Evolutionary conservation across 2,113 vertebrate genomes (phyloP), one percentile per base, ranked within the genome.

Genomic region (Glaucidium brasilianum): DNA sequence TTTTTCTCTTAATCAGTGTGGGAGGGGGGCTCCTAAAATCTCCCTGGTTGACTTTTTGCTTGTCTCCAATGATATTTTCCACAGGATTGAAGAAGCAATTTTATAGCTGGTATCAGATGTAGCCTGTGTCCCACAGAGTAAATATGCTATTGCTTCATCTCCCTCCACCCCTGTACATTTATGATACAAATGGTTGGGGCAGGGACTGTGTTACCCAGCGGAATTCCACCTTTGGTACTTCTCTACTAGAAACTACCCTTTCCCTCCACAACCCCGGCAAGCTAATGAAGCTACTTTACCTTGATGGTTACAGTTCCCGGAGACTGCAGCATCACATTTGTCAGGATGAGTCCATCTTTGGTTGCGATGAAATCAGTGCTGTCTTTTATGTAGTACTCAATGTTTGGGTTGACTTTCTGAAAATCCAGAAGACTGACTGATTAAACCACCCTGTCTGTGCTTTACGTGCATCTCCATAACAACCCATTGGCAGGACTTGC

Each of bases 351-450:
- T 18, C 99, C 99, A 2, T 99, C 99, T 12, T 63, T 95, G 50
- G 98, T 99, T 67, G 98, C 96, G 0, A 93, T 98, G 93, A 99
- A 99, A 30, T 98, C 97, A 1, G 97, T 98, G 98, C 98, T 99
- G 97, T 98, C 98, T 92, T 98, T 97, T 60, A 99, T 97, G 91
- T 96, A 97, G 37, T 99, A 99, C 67, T 90, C 87, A 9, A 99
- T 90, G 49, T 98, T 98, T 56, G 99, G 98, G 96, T 99, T 99
- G 89, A 98, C 8, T 71, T 98, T 98, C 99, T 99, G 97, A 92
- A 96, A 95, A 94, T n/a, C 2, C 93, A 94, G 53, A 84, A 82
- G 39, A 66, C 30, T 2, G 21, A 39, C 27, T 32, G 69, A 79
- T 91, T 43, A 94, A 88, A 82, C 20, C 37, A 25, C 52, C 6